Percentiles rank a stretch among this genome's conserved stretches.
phyloP scores from a whole-genome alignment of 1,140 invertebrate genomes.

The Cryptotermes secundus region DNA sequence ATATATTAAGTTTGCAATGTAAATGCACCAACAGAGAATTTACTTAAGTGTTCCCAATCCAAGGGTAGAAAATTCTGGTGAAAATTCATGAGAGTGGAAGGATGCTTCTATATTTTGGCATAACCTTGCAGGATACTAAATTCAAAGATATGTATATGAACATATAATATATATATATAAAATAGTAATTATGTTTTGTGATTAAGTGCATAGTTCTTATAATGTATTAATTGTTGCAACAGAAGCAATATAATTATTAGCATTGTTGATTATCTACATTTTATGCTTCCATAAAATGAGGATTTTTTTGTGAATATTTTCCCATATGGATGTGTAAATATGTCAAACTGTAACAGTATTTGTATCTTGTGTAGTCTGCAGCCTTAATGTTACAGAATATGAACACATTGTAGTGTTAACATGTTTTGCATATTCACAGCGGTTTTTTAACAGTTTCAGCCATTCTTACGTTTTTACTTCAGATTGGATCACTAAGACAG shows the following conservation, averaged over 20 bases:
- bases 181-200: constrained; percentile 3
- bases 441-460: not conserved
- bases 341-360: not conserved
- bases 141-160: not conserved
- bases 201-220: not conserved
- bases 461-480: not conserved
- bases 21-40: not conserved
- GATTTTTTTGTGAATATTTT: not conserved
- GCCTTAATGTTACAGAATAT: not conserved
- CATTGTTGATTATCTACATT: constrained; percentile 17
- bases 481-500: not conserved
- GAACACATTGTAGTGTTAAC: not conserved
- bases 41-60: not conserved
- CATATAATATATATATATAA: not conserved
- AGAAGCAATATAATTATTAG: constrained; percentile 14
- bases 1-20: not conserved
- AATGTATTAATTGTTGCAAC: constrained; percentile 17
- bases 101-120: not conserved
- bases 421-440: constrained; percentile 13
- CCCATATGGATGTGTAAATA: not conserved
- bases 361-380: not conserved
- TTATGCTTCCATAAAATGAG: constrained; percentile 1
- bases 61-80: not conserved
- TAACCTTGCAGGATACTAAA: constrained; percentile 1
- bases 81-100: not conserved